These are phyloP conservation scores for Cardiocondyla obscurior DNA, from an alignment of 1,140 invertebrate species.

Conservation along the genomic window DNA sequence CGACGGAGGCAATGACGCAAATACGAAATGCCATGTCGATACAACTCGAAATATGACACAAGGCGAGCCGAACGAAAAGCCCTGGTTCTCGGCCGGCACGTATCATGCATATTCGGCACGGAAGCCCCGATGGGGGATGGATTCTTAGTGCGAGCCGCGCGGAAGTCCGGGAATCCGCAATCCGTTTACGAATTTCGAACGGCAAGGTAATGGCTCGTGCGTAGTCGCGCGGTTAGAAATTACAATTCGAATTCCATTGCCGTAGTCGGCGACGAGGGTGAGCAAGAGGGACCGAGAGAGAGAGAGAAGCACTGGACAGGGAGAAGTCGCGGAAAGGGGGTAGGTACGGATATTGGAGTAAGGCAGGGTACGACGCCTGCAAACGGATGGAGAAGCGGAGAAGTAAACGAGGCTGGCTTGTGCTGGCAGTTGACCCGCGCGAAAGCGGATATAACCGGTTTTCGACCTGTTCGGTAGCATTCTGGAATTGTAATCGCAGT, in stretches of 20 bases:
- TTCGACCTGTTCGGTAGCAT: constrained; percentile 73
- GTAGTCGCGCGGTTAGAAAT: constrained; percentile 76
- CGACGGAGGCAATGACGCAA: not conserved
- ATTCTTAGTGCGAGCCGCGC: constrained; percentile 45
- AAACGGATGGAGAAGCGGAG: constrained; percentile 36
- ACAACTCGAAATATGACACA: constrained; percentile 38
- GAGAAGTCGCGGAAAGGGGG: constrained; percentile 9
- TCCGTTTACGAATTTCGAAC: constrained; percentile 70
- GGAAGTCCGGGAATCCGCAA: constrained; percentile 61
- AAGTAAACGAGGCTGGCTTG: constrained; percentile 31
- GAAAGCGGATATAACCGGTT: constrained; percentile 62
- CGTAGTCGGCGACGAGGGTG: constrained; percentile 28
- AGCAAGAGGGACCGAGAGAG: not conserved
- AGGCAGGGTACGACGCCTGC: constrained; percentile 26
- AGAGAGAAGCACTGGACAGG: constrained; percentile 10
- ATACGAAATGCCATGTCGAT: constrained; percentile 26
- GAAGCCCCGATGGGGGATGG: constrained; percentile 12
- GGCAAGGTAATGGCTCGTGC: constrained; percentile 64
- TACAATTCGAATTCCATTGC: constrained; percentile 78
- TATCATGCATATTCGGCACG: constrained; percentile 55
- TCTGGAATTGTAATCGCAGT: constrained; percentile 80
- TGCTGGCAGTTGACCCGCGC: constrained; percentile 64
- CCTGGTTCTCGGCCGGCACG: constrained; percentile 26
- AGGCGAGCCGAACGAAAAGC: constrained; percentile 36
- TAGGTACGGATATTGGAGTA: constrained; percentile 38